phyloP scores from a whole-genome alignment of 2,113 vertebrate genomes.

The Mesembrinibis cayennensis region DNA sequence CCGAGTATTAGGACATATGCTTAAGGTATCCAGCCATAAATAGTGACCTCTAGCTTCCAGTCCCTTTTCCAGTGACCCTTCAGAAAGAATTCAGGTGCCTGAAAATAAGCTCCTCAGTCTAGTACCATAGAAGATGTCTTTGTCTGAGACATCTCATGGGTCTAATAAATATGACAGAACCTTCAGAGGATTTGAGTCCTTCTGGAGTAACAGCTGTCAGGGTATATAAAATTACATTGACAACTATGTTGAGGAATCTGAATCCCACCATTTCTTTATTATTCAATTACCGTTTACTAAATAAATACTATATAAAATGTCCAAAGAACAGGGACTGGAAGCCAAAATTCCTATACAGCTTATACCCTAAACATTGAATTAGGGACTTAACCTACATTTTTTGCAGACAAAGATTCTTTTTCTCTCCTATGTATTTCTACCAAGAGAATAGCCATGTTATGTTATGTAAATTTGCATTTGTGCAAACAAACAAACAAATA shows the following conservation, averaged over 20 bases:
- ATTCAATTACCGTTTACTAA: not conserved
- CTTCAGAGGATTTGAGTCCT: not conserved
- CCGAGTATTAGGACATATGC: not conserved
- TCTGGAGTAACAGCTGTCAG: not conserved
- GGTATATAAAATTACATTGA: not conserved
- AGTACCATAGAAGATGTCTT: not conserved
- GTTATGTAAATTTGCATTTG: not conserved
- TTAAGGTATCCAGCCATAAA: not conserved
- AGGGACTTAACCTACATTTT: not conserved
- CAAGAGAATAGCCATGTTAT: not conserved
- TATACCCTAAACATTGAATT: not conserved
- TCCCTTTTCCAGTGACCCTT: not conserved
- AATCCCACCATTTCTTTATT: not conserved
- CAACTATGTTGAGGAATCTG: not conserved
- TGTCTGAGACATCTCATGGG: not conserved
- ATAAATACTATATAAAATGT: not conserved
- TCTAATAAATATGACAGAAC: not conserved
- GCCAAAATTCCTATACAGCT: not conserved
- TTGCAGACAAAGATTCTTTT: not conserved
- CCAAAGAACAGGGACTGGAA: not conserved
- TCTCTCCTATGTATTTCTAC: not conserved
- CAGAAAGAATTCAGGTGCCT: not conserved
- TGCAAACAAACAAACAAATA: not conserved
- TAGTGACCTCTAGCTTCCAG: not conserved
- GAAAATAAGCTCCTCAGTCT: not conserved